Percentiles rank a stretch among this genome's conserved stretches.
Evolutionary conservation across 2,113 vertebrate genomes (phyloP).

Genomic region (Himantopus leucocephalus): DNA sequence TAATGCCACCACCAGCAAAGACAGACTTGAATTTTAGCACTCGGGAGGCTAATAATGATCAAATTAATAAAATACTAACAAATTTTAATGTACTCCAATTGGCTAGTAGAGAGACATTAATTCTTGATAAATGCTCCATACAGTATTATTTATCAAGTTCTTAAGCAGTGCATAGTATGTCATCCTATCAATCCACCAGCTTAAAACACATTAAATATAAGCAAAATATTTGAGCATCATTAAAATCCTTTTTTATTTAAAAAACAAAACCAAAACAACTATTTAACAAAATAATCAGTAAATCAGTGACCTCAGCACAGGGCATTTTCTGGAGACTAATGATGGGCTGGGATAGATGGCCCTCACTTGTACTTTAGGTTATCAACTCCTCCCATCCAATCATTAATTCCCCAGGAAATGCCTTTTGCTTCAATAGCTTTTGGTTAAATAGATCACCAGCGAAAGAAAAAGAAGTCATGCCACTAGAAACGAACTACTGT

Average conservation of each 20-base stretch:
- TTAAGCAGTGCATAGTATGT: background rate
- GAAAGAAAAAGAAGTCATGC: background rate
- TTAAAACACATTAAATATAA: background rate
- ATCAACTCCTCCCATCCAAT: constrained; percentile 56
- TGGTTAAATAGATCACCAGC: constrained; percentile 52
- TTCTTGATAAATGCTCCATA: background rate
- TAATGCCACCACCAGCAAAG: background rate
- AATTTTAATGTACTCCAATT: background rate
- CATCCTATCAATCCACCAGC: background rate
- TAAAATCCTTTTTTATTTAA: background rate
- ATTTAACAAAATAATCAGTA: background rate
- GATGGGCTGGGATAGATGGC: constrained; percentile 47
- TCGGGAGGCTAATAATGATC: background rate
- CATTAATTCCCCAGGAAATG: constrained; percentile 64
- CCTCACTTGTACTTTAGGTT: constrained; percentile 48
- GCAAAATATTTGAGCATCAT: background rate
- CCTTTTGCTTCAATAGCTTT: constrained; percentile 36
- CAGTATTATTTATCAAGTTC: constrained; percentile 6
- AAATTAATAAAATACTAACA: background rate
- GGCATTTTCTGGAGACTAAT: constrained; percentile 46
- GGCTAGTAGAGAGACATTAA: background rate
- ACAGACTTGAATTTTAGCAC: background rate
- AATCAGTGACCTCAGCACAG: constrained; percentile 18
- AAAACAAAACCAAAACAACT: background rate
- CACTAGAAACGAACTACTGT: constrained; percentile 35